These are phyloP conservation scores for Pluvialis apricaria DNA, from an alignment of 2,113 vertebrate genomes.

Conservation along the genomic window DNA sequence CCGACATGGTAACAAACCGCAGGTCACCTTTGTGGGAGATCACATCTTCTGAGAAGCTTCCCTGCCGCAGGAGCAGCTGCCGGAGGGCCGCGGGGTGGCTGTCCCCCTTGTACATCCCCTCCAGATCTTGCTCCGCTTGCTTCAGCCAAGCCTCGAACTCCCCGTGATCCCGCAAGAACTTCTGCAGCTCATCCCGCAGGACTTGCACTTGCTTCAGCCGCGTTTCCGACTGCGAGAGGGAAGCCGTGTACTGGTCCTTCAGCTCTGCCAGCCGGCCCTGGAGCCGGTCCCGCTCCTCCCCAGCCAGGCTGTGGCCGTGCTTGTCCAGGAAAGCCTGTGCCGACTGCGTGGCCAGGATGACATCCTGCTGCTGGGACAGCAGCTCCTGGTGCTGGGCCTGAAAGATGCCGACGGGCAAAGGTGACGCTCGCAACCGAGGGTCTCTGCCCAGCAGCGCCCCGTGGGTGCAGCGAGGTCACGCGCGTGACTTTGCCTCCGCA, in stretches of 20 bases:
- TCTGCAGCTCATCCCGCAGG: conserved; percentile 86
- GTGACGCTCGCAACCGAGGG: not conserved
- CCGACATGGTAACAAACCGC: conserved; percentile 93
- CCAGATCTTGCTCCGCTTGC: conserved; percentile 83
- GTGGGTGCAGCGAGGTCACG: fast-evolving
- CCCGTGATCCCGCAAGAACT: conserved; percentile 88
- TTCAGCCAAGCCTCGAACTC: conserved; percentile 86
- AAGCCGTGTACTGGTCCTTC: conserved; percentile 76
- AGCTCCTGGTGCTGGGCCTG: conserved; percentile 87
- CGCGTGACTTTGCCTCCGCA: fast-evolving
- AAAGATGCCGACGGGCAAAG: fast-evolving
- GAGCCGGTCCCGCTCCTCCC: conserved; percentile 77
- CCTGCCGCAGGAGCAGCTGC: conserved; percentile 65
- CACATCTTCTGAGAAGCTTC: conserved; percentile 87
- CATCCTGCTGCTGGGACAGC: conserved; percentile 87
- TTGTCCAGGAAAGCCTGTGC: conserved; percentile 86
- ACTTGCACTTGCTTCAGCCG: conserved; percentile 81
- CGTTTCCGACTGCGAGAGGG: conserved; percentile 77
- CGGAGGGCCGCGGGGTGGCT: conserved; percentile 73
- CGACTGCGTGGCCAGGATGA: conserved; percentile 85
- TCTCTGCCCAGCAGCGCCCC: too few species aligned
- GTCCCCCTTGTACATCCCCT: conserved; percentile 72
- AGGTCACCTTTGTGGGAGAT: conserved; percentile 98
- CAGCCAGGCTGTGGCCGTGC: conserved; percentile 77
- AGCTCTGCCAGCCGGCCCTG: conserved; percentile 77